Evolutionary conservation across 2,888 invertebrate genomes (phyloP), one percentile per base, ranked within the genome.

Genomic region (Ernsta delagoae): DNA sequence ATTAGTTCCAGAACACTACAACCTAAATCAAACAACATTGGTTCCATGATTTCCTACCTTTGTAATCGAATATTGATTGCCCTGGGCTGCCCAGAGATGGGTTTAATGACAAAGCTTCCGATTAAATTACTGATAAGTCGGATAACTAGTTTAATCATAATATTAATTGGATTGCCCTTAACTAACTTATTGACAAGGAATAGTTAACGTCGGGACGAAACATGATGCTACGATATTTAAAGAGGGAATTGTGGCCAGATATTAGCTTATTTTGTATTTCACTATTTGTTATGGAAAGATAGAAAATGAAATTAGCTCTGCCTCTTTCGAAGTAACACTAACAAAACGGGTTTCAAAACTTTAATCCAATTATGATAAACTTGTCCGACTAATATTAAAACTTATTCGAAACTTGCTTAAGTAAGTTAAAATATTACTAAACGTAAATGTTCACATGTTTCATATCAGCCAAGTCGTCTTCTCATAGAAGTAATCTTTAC

Each of bases 21-120:
- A 59, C 65, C 65, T 48, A 48, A 57, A 65, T 57, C 48, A 24
- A 48, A 59, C 48, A 48, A 43, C 9, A 59, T 59, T 59, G 41
- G 41, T 65, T 59, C 50, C 16, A 0, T 16, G 48, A 57, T 36
- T 36, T 59, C 45, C 65, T 31, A 59, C n/a, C 45, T 59, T 65
- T 50, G 50, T 48, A 59, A 48, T 65, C 36, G 11, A n/a, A 59
- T 59, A 65, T 57, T 39, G 36, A 65, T 39, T 48, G 61, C 16
- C 16, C 16, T 16, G 16, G 7, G 7, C 50, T 16, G 50, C 50
- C 6, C 50, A 16, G 16, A 53, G 50, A 24, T 7, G 16, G 12
- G 16, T 53, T 53, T 53, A 53, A 53, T 16, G 24, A 24, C 24
- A 8, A 24, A 16, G 24, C 24, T 53, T 53, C 50, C 50, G 50